Percentiles rank a stretch among this genome's conserved stretches.
phyloP scores from a whole-genome alignment of 1,140 invertebrate genomes.

The Episyrphus balteatus region DNA sequence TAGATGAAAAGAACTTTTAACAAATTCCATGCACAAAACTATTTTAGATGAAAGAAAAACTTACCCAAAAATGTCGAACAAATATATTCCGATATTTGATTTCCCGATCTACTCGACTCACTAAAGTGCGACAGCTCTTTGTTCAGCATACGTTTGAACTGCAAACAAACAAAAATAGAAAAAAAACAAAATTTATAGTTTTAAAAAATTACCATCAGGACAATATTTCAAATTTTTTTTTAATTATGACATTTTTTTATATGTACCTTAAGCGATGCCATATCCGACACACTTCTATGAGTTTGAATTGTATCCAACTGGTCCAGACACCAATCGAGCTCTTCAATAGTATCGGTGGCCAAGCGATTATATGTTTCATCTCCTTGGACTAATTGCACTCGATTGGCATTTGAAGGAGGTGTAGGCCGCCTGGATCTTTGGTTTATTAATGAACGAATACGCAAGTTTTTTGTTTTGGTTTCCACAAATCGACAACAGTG shows the following conservation, averaged over 20 bases:
- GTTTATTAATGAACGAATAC: no score
- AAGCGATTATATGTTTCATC: slow-evolving; percentile 87
- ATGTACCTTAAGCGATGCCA: slow-evolving; percentile 96
- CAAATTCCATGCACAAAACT: not conserved
- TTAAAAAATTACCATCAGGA: slow-evolving; percentile 2
- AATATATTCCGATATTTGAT: slow-evolving; percentile 98
- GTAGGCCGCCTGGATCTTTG: slow-evolving; percentile 34
- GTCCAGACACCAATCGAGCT: slow-evolving; percentile 99
- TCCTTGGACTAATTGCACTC: slow-evolving; percentile 40
- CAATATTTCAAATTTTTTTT: no score
- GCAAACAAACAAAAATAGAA: slow-evolving; percentile 40
- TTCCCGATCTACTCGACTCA: slow-evolving; percentile 96
- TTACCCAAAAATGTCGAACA: slow-evolving; percentile 97
- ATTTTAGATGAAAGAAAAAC: slow-evolving; percentile 31
- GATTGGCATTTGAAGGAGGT: slow-evolving; percentile 25
- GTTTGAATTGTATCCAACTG: slow-evolving; percentile 99
- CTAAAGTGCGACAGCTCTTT: slow-evolving; percentile 98
- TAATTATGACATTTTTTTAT: not conserved
- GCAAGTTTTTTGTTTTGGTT: no score
- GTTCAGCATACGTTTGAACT: slow-evolving; percentile 99
- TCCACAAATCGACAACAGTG: no score
- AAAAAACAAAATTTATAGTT: not conserved
- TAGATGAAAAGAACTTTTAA: no score
- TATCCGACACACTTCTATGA: slow-evolving; percentile 96
- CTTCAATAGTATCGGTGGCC: slow-evolving; percentile 92